A percentile compares a stretch with the other conserved stretches of the same genome.
Evolutionary conservation across 2,113 vertebrate genomes (phyloP).

Genomic region (Arenaria interpres): DNA sequence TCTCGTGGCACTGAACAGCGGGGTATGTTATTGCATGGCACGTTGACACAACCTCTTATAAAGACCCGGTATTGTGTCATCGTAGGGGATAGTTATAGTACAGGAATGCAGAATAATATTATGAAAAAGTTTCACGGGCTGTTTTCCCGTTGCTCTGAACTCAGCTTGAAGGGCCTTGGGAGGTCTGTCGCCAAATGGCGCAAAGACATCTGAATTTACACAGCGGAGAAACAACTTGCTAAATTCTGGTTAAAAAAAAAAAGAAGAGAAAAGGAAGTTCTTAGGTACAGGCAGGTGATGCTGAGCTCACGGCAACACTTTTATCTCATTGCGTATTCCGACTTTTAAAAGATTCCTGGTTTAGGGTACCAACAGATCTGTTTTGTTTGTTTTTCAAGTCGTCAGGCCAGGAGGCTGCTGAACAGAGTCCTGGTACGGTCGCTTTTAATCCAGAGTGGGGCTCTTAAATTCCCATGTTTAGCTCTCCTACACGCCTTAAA

Average conservation of each 20-base stretch:
- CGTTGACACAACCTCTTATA: neutral
- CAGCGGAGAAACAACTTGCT: neutral
- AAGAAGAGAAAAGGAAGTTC: neutral
- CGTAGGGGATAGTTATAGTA: neutral
- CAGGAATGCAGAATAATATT: slow-evolving; percentile 62
- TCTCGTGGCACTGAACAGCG: slow-evolving; percentile 27
- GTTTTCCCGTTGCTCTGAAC: neutral
- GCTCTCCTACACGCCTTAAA: neutral
- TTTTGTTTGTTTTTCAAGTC: neutral
- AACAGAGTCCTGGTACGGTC: slow-evolving; percentile 19
- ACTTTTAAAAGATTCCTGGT: neutral
- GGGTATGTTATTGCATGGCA: slow-evolving; percentile 34
- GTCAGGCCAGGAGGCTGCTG: neutral
- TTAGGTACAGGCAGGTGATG: neutral
- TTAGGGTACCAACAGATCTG: neutral
- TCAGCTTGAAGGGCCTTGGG: neutral
- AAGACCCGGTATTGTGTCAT: slow-evolving; percentile 9
- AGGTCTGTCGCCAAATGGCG: neutral
- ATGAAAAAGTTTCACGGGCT: neutral
- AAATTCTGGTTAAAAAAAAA: neutral
- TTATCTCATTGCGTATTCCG: neutral
- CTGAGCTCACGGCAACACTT: neutral
- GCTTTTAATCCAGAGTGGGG: neutral
- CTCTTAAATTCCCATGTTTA: neutral
- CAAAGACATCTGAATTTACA: neutral